A percentile compares a stretch with the other conserved stretches of the same genome.
phyloP scores from a whole-genome alignment of 2,113 vertebrate genomes.

The Indicator maculatus region DNA sequence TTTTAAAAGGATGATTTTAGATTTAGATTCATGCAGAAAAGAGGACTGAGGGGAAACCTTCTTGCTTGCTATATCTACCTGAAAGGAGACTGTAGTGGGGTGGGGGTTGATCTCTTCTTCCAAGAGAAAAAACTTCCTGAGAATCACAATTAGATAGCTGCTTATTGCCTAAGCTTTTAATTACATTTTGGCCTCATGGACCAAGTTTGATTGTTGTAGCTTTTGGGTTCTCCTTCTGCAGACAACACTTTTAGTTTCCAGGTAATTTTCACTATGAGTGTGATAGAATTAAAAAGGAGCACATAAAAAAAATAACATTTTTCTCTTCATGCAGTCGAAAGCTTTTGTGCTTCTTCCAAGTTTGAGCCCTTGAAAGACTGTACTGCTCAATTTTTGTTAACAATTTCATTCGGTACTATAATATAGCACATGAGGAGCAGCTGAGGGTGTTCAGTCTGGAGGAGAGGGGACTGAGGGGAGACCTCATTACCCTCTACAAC shows the following conservation, averaged over 20 bases:
- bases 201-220: neutral
- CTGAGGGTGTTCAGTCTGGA: too few species aligned
- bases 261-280: neutral
- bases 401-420: neutral
- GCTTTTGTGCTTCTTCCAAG: neutral
- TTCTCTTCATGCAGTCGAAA: neutral
- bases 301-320: neutral
- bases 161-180: constrained; percentile 32
- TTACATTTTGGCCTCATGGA: constrained; percentile 8
- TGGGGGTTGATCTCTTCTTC: neutral
- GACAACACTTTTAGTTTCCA: neutral
- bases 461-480: too few species aligned
- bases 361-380: neutral
- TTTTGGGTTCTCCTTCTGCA: neutral
- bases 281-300: neutral
- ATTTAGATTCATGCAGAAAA: too few species aligned
- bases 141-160: neutral
- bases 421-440: too few species aligned
- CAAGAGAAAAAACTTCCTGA: constrained; percentile 14
- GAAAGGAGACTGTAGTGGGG: too few species aligned
- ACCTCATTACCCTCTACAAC: too few species aligned
- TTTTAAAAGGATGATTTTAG: neutral
- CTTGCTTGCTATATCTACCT: too few species aligned
- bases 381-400: neutral
- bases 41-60: too few species aligned